A percentile compares a stretch with the other conserved stretches of the same genome.
phyloP scores from a whole-genome alignment of 2,113 vertebrate species.

The Lanius collurio region DNA sequence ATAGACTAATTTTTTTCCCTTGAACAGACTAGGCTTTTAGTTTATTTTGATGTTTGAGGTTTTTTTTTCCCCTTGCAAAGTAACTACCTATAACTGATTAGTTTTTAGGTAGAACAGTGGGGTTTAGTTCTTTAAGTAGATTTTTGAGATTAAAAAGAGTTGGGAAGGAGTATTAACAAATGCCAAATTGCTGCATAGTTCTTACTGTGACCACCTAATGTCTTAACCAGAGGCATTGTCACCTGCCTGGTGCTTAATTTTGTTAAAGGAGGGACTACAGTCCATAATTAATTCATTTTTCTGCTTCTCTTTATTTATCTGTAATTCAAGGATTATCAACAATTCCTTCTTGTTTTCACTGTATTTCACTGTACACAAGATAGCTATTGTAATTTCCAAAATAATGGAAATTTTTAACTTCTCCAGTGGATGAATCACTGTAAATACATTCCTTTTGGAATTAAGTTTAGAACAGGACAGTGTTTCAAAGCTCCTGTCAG shows the following conservation, averaged over 20 bases:
- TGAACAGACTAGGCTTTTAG: neutral
- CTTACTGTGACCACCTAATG: neutral
- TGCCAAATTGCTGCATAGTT: neutral
- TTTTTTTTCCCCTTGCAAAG: neutral
- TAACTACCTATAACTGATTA: neutral
- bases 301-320: neutral
- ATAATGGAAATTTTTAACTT: neutral
- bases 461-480: slow-evolving; percentile 6
- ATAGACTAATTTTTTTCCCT: rapidly evolving
- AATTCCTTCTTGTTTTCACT: neutral
- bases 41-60: neutral
- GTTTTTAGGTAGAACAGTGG: neutral
- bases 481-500: slow-evolving; percentile 12
- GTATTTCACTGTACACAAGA: neutral
- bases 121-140: neutral
- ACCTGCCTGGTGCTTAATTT: neutral
- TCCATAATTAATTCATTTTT: neutral
- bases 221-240: neutral
- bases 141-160: neutral
- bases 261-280: neutral
- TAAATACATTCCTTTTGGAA: slow-evolving; percentile 1
- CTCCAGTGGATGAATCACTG: neutral
- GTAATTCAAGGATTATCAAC: neutral
- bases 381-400: neutral
- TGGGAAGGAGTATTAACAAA: neutral